Base-by-base conservation (phyloP, 2,113 vertebrate genomes). In the Hemibagrus wyckioides region DNA sequence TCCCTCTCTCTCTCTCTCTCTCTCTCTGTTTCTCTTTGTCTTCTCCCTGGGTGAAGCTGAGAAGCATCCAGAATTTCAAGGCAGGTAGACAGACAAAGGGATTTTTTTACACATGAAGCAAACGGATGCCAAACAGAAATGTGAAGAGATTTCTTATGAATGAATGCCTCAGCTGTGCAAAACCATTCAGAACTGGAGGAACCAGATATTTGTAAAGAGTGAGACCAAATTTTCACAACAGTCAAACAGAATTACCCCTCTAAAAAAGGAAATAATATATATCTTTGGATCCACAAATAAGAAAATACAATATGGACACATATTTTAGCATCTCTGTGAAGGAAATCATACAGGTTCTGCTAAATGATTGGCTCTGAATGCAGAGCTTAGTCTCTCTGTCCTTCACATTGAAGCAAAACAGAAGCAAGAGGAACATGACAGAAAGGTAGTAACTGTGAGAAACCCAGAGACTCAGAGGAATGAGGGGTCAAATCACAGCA, bases 341-440 rank as follows among this genome's bases (percentile, higher is more conserved):
- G n/a, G 36, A 33, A 54, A 30, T 54, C n/a, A 30, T 57, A 54
- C 50, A 36, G 19, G 1, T 39, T 39, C 52, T 81, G 30, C n/a
- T 36, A 87, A 83, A 65, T 59, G 69, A 56, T 65, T 85, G 86
- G 90, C 83, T 90, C 90, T 89, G 79, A 86, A 86, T 81, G 75
- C 63, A 79, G 54, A 83, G 57, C 84, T 80, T 79, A 75, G 50
- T 84, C 48, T 83, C 30, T 2, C 75, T 69, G 80, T 89, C 71
- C 50, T 77, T 63, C 80, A 80, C 61, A 82, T 25, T 28, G 48
- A 54, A 88, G 89, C 89, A 88, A 88, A 83, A 59, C 84, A 89
- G 94, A 94, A 91, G 94, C 91, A 92, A 93, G 90, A 92, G 92
- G 91, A 94, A 94, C 92, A 71, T 87, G 89, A 89, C 83, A 63